Evolutionary conservation across 2,113 vertebrate genomes (phyloP).

Genomic region (Vidua chalybeata): DNA sequence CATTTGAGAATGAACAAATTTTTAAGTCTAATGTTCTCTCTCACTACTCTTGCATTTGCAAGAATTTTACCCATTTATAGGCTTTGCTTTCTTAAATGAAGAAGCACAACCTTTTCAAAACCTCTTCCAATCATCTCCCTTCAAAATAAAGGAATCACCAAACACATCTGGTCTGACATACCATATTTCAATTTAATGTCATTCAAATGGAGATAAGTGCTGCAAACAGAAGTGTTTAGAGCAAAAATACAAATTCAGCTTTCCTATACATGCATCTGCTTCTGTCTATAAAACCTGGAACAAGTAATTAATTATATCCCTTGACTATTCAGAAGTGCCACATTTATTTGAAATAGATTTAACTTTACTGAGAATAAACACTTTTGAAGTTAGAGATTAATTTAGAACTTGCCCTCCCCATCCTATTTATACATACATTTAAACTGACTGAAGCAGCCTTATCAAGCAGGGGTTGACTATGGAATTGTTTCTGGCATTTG

Average conservation of each 20-base stretch:
- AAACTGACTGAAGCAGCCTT: neutral
- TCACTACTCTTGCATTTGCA: neutral
- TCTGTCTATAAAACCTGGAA: neutral
- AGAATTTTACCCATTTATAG: neutral
- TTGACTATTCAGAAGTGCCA: neutral
- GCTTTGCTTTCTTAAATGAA: neutral
- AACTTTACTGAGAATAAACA: neutral
- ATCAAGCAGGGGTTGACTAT: neutral
- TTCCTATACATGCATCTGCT: neutral
- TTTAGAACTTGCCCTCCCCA: neutral
- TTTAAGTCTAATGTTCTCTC: neutral
- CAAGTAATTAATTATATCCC: neutral
- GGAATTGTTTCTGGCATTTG: neutral
- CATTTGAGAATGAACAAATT: neutral
- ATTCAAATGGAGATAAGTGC: slow-evolving; percentile 15
- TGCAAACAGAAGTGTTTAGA: neutral
- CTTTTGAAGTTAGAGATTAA: neutral
- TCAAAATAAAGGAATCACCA: neutral
- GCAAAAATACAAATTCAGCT: slow-evolving; percentile 1
- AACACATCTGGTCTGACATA: neutral
- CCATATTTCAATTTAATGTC: neutral
- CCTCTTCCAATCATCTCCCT: neutral
- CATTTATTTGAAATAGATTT: neutral
- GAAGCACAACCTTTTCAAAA: slow-evolving; percentile 14
- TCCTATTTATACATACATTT: neutral